Conservation (phyloP, 1,140 invertebrate species). For the Drosophila nikananu region DNA sequence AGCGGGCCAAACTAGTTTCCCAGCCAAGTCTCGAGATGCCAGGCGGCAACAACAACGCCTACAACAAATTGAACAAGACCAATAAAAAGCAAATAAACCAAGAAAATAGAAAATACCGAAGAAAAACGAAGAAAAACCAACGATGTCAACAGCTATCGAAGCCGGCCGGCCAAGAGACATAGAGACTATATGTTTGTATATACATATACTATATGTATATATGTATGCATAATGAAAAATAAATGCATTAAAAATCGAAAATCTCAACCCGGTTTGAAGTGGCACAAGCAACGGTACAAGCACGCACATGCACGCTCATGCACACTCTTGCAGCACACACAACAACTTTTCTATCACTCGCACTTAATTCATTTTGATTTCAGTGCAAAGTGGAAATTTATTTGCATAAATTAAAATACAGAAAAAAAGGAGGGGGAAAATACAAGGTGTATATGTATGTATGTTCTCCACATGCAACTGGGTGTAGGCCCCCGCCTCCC, state of each 20-base stretch:
- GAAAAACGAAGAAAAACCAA: conserved; percentile 13
- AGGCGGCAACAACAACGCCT: conserved; percentile 2
- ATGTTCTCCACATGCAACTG: conserved; percentile 42
- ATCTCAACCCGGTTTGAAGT: conserved; percentile 72
- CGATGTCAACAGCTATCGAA: conserved; percentile 68
- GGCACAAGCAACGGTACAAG: conserved; percentile 76
- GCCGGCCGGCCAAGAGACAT: conserved; percentile 66
- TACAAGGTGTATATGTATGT: conserved; percentile 22
- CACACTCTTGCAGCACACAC: conserved; percentile 50
- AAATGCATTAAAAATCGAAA: conserved; percentile 82
- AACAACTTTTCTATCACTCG: conserved; percentile 82
- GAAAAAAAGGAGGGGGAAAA: conserved; percentile 27
- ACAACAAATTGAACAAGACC: conserved; percentile 29
- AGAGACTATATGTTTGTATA: conserved; percentile 1
- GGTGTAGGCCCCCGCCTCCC: conserved; percentile 24
- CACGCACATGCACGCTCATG: conserved; percentile 35
- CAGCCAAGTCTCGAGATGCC: conserved; percentile 64
- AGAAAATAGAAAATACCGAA: not conserved
- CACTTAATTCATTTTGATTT: conserved; percentile 84
- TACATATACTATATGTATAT: conserved; percentile 1
- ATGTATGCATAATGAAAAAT: conserved; percentile 38
- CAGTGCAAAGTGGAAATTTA: conserved; percentile 84
- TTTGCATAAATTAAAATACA: conserved; percentile 83
- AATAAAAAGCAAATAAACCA: conserved; percentile 15
- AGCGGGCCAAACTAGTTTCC: conserved; percentile 72